Conservation (phyloP, 2,113 vertebrate genomes). For the Oenanthe oenanthe region DNA sequence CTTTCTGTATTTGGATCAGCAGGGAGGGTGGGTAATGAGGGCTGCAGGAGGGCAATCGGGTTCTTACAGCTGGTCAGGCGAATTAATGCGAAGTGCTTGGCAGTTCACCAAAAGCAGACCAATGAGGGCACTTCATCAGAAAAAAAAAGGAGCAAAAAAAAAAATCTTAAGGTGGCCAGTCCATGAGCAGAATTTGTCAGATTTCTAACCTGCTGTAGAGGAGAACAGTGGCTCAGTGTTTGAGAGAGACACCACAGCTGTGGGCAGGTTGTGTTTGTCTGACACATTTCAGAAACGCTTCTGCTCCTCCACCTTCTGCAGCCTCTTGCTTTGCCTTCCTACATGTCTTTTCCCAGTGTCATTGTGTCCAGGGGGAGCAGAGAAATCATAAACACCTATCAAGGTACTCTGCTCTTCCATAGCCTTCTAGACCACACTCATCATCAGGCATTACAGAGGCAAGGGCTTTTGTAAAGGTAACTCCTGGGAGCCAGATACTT, state of each 20-base stretch:
- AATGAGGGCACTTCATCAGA: neutral
- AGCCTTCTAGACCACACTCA: neutral
- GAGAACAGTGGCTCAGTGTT: neutral
- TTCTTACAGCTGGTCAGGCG: constrained; percentile 27
- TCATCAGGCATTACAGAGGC: neutral
- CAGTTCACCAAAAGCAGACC: neutral
- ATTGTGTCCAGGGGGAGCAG: neutral
- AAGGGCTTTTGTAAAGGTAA: neutral
- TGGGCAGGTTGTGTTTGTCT: neutral
- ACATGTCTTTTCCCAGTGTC: neutral
- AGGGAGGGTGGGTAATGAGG: constrained; percentile 8
- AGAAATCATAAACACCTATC: neutral
- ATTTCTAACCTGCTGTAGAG: neutral
- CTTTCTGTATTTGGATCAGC: constrained; percentile 18
- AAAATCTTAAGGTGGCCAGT: neutral
- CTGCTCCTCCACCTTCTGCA: neutral
- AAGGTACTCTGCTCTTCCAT: neutral
- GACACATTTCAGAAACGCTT: neutral
- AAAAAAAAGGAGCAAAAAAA: neutral
- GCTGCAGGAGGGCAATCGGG: neutral
- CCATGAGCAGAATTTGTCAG: neutral
- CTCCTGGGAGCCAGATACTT: neutral
- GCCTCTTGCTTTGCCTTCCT: accelerated
- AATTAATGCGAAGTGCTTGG: constrained; percentile 5
- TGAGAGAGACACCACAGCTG: neutral